These are phyloP conservation scores for Apteryx owenii DNA, from an alignment of 2,113 vertebrate genomes.

Conservation along the genomic window DNA sequence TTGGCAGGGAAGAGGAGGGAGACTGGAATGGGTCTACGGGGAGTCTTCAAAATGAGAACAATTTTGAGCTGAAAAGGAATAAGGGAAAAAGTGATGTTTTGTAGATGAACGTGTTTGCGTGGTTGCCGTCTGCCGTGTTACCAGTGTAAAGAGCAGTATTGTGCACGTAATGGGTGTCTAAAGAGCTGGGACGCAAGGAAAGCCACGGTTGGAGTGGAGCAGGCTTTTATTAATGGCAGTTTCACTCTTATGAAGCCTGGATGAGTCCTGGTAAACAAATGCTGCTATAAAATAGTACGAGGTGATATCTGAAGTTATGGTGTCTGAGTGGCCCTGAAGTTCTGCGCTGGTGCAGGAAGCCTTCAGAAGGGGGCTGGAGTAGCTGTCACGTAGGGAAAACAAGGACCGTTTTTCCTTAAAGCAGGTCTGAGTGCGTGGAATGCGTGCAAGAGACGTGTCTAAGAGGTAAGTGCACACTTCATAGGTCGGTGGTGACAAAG, in stretches of 20 bases:
- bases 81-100: fast-evolving
- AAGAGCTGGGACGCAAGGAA: fast-evolving
- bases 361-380: background rate
- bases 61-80: fast-evolving
- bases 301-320: background rate
- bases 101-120: fast-evolving
- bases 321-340: fast-evolving
- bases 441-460: fast-evolving
- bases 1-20: background rate
- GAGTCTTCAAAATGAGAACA: fast-evolving
- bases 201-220: fast-evolving
- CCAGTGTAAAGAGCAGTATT: fast-evolving
- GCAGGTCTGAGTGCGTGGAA: background rate
- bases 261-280: background rate
- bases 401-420: fast-evolving
- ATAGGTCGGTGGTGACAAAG: background rate
- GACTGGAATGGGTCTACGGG: background rate
- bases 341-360: background rate
- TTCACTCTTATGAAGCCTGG: fast-evolving
- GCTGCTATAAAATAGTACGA: fast-evolving
- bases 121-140: background rate
- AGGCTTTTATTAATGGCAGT: fast-evolving
- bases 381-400: fast-evolving
- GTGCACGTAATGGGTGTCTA: fast-evolving
- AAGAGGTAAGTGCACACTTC: background rate